phyloP scores from a whole-genome alignment of 1,140 invertebrate species.

The Periplaneta americana region DNA sequence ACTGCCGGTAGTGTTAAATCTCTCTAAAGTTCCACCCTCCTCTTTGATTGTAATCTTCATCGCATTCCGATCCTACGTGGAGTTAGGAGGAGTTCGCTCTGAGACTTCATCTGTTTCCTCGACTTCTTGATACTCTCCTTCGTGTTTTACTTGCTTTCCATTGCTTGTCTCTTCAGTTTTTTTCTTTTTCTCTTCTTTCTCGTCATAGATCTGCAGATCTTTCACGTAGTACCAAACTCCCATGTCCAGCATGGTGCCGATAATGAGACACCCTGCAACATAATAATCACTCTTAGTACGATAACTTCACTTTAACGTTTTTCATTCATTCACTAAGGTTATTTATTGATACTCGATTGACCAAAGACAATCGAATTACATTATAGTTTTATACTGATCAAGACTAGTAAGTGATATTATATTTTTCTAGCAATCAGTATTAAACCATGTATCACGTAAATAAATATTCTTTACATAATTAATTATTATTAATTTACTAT shows the following conservation, averaged over 20 bases:
- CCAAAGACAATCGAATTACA: too few relatives aligned
- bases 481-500: too few relatives aligned
- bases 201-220: constrained; percentile 63
- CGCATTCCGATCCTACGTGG: too few relatives aligned
- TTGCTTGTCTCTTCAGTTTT: constrained; percentile 24
- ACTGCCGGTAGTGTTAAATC: too few relatives aligned
- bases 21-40: too few relatives aligned
- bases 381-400: background rate
- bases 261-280: constrained; percentile 47
- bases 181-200: constrained; percentile 49
- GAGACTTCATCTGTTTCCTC: too few relatives aligned
- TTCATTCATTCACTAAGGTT: background rate
- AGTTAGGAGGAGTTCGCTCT: too few relatives aligned
- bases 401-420: background rate
- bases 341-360: background rate
- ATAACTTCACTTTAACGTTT: too few relatives aligned
- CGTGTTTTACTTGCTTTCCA: background rate
- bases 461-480: background rate
- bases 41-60: too few relatives aligned
- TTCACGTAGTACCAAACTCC: constrained; percentile 64
- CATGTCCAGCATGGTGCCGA: constrained; percentile 57
- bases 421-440: background rate
- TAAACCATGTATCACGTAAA: background rate
- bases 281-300: too few relatives aligned
- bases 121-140: background rate